Evolutionary conservation across 2,888 invertebrate species (phyloP).

Genomic region (Scaptomyza parva): DNA sequence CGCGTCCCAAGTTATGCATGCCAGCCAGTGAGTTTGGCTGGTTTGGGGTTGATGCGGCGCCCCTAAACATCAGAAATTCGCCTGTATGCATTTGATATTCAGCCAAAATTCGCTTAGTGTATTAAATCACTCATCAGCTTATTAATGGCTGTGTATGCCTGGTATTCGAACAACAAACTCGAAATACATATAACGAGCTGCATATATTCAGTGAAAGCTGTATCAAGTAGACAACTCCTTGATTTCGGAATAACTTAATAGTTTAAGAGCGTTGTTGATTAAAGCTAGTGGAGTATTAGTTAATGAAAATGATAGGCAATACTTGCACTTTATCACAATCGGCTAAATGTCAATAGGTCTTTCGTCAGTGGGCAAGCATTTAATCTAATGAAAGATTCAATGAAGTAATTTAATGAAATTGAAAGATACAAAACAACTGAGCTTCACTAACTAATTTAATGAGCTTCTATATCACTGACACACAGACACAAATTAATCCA

Average conservation of each 20-base stretch:
- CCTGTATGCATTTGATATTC: constrained; percentile 16
- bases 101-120: constrained; percentile 25
- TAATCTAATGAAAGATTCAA: not conserved
- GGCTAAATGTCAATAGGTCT: not conserved
- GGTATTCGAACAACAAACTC: constrained; percentile 4
- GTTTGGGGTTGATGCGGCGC: constrained; percentile 4
- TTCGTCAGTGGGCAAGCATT: not conserved
- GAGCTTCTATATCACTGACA: not conserved
- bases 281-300: not conserved
- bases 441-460: constrained; percentile 12
- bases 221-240: not conserved
- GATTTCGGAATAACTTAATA: not conserved
- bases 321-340: not conserved
- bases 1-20: constrained; percentile 31
- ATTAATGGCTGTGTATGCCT: constrained; percentile 5
- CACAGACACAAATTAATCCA: constrained; percentile 41
- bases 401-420: constrained; percentile 12
- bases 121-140: constrained; percentile 23
- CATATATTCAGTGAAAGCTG: not conserved
- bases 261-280: not conserved
- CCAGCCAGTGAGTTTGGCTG: constrained; percentile 20
- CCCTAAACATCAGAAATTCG: not conserved
- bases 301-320: not conserved
- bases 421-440: constrained; percentile 7
- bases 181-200: not conserved